Conservation (phyloP, 2,888 invertebrate species). For the Endomychus coccineus region DNA sequence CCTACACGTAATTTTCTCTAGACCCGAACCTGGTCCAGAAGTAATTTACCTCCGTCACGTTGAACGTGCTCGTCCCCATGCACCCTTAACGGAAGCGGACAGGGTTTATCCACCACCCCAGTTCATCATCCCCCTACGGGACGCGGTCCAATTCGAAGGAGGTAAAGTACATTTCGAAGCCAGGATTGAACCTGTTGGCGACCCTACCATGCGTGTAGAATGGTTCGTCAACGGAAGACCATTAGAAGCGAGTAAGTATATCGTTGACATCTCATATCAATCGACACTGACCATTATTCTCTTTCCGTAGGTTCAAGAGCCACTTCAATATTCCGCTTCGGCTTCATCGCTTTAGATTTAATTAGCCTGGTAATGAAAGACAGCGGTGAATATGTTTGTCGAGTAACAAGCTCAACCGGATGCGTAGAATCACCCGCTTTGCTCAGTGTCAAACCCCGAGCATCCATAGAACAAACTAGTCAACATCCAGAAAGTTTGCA, state of each 20-base stretch:
- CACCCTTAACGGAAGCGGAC: conserved; percentile 77
- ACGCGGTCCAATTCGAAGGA: conserved; percentile 79
- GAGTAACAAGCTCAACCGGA: conserved; percentile 80
- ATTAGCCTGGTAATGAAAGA: conserved; percentile 80
- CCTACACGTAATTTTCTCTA: conserved; percentile 38
- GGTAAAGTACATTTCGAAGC: conserved; percentile 95
- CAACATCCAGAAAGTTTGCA: conserved; percentile 89
- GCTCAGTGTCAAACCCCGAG: conserved; percentile 72
- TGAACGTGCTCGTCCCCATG: conserved; percentile 78
- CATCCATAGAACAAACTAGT: conserved; percentile 77
- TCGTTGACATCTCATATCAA: too few relatives aligned
- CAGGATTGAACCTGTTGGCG: conserved; percentile 93
- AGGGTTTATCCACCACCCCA: conserved; percentile 84
- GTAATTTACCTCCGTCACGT: conserved; percentile 88
- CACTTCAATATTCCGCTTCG: conserved; percentile 93
- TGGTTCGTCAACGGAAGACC: conserved; percentile 92
- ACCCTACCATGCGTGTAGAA: conserved; percentile 92
- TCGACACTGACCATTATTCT: too few relatives aligned
- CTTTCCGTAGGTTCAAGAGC: conserved; percentile 83
- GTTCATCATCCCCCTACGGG: conserved; percentile 81
- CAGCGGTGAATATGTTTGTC: conserved; percentile 84
- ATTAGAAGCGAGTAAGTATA: conserved; percentile 78
- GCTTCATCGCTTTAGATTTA: conserved; percentile 91
- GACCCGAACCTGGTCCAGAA: conserved; percentile 87
- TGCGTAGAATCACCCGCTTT: conserved; percentile 78